A percentile compares a stretch with the other conserved stretches of the same genome.
Evolutionary conservation across 2,888 invertebrate genomes (phyloP).

Genomic region (Chaetogeoica ovagalla): DNA sequence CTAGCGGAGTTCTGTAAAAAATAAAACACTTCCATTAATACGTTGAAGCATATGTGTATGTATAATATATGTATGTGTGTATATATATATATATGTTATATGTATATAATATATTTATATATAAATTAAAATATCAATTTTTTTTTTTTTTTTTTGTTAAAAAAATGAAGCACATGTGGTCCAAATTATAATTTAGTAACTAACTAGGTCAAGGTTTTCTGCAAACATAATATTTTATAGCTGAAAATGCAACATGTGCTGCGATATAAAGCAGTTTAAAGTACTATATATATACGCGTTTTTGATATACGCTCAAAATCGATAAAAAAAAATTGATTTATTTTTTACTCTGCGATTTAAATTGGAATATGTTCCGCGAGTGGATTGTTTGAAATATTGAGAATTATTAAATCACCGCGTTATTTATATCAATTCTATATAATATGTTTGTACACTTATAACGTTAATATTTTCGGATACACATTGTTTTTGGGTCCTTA

Average conservation of each 20-base stretch:
- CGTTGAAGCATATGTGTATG: constrained; percentile 1
- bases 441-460: not conserved
- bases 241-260: constrained; percentile 31
- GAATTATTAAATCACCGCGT: not conserved
- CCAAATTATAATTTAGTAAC: constrained; percentile 47
- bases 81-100: not conserved
- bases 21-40: constrained; percentile 38
- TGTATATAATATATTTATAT: not conserved
- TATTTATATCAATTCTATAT: not conserved
- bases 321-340: constrained; percentile 37
- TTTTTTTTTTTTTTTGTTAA: constrained; percentile 30
- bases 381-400: not conserved
- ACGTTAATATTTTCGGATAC: constrained; percentile 5
- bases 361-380: not conserved
- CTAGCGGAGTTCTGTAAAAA: constrained; percentile 42
- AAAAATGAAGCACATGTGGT: constrained; percentile 49
- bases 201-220: constrained; percentile 48
- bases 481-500: constrained; percentile 18
- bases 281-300: constrained; percentile 12
- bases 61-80: not conserved
- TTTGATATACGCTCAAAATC: constrained; percentile 27
- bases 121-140: constrained; percentile 25
- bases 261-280: constrained; percentile 18
- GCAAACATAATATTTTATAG: constrained; percentile 47
- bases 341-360: not conserved